These are phyloP conservation scores for Drosophila triauraria DNA, from an alignment of 1,140 invertebrate species.

Conservation along the genomic window DNA sequence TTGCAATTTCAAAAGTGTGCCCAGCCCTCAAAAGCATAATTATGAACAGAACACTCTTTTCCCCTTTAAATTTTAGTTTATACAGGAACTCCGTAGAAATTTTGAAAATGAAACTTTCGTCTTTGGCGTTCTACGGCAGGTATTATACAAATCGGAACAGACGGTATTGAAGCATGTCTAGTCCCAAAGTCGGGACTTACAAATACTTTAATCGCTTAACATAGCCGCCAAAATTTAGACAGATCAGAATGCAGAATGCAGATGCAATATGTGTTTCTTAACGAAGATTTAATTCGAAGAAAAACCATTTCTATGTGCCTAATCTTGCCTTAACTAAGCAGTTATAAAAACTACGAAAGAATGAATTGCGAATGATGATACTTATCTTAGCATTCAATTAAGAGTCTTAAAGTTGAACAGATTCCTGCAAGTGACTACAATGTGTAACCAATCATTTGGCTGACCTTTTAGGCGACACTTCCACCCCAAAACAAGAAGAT, in stretches of 20 bases:
- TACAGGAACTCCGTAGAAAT: no score
- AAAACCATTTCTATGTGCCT: no score
- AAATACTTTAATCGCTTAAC: no score
- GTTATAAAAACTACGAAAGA: no score
- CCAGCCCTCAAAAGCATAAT: neutral
- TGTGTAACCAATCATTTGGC: conserved; percentile 22
- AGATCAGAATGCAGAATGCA: no score
- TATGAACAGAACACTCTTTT: neutral
- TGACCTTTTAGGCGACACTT: conserved; percentile 24
- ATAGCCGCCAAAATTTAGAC: no score
- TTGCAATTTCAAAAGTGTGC: neutral
- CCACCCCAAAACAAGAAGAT: conserved; percentile 17
- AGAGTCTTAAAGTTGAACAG: neutral
- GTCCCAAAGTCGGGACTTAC: no score
- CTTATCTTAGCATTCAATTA: neutral
- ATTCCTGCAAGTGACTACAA: conserved; percentile 4
- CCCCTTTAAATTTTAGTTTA: neutral
- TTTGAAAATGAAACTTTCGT: neutral
- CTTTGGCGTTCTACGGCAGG: neutral
- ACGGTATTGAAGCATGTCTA: neutral
- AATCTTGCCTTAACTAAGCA: no score
- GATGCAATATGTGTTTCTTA: no score
- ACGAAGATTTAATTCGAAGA: no score
- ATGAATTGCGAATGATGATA: no score
- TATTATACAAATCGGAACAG: neutral